These are phyloP conservation scores for Thryonomys swinderianus DNA, from an alignment of 2,113 vertebrate species.

Conservation along the genomic window DNA sequence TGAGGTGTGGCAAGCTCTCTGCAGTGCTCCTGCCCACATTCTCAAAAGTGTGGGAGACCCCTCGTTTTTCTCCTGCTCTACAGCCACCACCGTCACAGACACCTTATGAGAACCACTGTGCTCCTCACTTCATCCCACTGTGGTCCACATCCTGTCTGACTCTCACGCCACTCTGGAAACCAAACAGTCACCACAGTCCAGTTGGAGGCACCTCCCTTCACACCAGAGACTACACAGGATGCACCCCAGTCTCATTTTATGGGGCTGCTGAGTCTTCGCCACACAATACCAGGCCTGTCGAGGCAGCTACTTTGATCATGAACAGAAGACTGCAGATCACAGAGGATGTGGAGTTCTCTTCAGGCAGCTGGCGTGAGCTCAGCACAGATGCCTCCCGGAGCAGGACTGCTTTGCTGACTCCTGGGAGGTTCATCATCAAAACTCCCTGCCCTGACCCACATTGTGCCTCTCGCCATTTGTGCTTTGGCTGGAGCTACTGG, in stretches of 20 bases:
- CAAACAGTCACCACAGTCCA: background rate
- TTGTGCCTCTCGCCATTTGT: slow-evolving; percentile 53
- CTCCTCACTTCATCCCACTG: background rate
- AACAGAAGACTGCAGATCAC: slow-evolving; percentile 71
- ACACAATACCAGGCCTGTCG: background rate
- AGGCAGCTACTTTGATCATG: slow-evolving; percentile 71
- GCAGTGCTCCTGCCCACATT: background rate
- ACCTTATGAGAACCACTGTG: background rate
- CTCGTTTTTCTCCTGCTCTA: background rate
- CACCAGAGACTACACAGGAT: background rate
- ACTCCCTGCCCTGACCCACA: slow-evolving; percentile 69
- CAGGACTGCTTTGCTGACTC: slow-evolving; percentile 74
- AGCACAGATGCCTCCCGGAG: slow-evolving; percentile 64
- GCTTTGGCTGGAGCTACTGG: slow-evolving; percentile 67
- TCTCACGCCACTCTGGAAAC: background rate
- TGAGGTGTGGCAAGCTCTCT: background rate
- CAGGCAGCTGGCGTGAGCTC: slow-evolving; percentile 64
- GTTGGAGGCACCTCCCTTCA: background rate
- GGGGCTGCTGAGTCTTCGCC: background rate
- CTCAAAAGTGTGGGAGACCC: background rate
- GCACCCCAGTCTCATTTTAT: background rate
- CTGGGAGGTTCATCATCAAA: slow-evolving; percentile 75
- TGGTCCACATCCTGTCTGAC: slow-evolving; percentile 4
- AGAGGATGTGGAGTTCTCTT: slow-evolving; percentile 66
- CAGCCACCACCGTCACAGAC: background rate